These are phyloP conservation scores for Mesorhabditis spiculigera DNA, from an alignment of 2,888 invertebrate species.

Conservation along the genomic window DNA sequence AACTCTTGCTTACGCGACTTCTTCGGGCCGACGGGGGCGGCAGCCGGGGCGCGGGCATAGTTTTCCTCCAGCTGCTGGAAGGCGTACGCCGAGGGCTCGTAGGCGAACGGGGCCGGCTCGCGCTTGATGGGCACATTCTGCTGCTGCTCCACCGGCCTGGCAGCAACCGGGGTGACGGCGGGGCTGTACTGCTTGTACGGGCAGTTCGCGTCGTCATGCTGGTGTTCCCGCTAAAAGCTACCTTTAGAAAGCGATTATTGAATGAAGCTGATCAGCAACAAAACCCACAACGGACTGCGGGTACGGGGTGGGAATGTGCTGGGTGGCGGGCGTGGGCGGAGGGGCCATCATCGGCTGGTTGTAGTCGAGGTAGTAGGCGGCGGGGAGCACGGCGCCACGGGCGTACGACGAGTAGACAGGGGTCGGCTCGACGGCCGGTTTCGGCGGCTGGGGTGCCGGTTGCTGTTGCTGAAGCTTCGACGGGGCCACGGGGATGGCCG, in stretches of 20 bases:
- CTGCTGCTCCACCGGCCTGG: no score
- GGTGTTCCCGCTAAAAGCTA: neutral
- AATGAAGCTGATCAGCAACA: no score
- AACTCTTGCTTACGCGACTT: conserved; percentile 1
- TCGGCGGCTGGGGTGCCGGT: no score
- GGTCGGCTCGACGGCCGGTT: no score
- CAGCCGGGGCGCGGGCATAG: neutral
- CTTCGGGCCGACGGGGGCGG: neutral
- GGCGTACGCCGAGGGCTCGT: neutral
- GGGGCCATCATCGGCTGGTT: neutral
- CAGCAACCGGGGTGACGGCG: neutral
- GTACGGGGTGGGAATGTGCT: no score
- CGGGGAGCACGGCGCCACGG: neutral
- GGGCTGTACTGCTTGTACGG: neutral
- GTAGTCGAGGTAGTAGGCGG: neutral
- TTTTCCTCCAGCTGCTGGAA: neutral
- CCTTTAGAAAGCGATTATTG: neutral
- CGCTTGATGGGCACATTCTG: no score
- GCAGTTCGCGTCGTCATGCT: neutral
- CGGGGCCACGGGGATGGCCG: no score
- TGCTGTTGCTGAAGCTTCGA: no score
- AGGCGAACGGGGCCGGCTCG: neutral
- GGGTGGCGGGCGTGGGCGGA: neutral
- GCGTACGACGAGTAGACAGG: conserved; percentile 2
- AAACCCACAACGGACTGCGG: no score